Evolutionary conservation across 1,140 invertebrate genomes (phyloP), one percentile per base, ranked within the genome.

Genomic region (Gerris buenoi): DNA sequence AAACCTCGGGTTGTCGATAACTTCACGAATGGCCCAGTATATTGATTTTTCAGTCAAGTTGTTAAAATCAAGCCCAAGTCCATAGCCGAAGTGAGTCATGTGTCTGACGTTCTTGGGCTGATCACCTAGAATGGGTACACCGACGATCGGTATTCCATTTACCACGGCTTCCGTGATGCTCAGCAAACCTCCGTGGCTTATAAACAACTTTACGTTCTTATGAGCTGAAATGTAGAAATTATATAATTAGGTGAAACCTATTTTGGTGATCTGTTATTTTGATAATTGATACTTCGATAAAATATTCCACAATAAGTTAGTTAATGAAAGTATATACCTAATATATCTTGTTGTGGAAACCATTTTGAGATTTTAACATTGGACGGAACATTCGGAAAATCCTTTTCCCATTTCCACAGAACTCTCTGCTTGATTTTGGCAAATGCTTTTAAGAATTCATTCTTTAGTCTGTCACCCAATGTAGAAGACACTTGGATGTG

Each of bases 401-500:
- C 77, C 60, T 74, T 79, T 73, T 81, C 84, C 81, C 76, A 85
- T 79, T 81, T 84, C 82, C 76, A 85, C 25, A 84, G 70, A 46
- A 84, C 76, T 71, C 78, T 75, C 63, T 81, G 75, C 60, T 79
- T 77, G 66, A 84, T 13, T 64, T 27, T 5, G 13, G 10, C 25
- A 10, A 64, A 64, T 10, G 26, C 63, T 25, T 27, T 25, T 10
- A 27, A 18, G 63, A 64, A 64, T 14, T 15, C 26, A 15, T 26
- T 22, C 29, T 10, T 25, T 64, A 82, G 81, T 2, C 81, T 77
- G 1, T 78, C 72, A 0, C 85, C 79, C 72, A 89, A 79, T 28
- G 62, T 29, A 0, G 81, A 79, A 26, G 83, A 81, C 66, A 83
- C 81, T 64, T 81, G 83, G 25, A 88, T 76, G 74, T 85, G 82